Conservation (phyloP, 2,797 vertebrate genomes). For the Dicrostonyx torquatus region DNA sequence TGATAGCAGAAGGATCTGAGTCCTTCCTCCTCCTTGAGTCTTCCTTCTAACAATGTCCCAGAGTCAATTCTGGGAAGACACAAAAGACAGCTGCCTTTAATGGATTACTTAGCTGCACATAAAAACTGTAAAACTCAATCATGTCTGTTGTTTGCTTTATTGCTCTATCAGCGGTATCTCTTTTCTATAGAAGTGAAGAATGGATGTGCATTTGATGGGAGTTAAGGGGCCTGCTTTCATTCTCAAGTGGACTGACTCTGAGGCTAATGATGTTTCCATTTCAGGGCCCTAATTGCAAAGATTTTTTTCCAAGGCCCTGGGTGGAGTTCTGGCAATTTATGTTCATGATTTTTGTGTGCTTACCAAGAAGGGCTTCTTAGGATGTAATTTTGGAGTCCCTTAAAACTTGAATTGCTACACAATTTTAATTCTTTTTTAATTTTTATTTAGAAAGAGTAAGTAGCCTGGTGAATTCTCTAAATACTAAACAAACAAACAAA, state of each 20-base stretch:
- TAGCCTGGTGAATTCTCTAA: neutral
- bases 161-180: neutral
- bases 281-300: neutral
- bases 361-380: constrained; percentile 15
- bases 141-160: neutral
- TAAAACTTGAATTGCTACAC: neutral
- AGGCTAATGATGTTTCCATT: neutral
- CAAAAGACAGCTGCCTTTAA: neutral
- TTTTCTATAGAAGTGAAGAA: constrained; percentile 29
- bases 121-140: neutral
- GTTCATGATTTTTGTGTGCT: constrained; percentile 24
- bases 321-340: neutral
- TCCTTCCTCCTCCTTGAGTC: neutral
- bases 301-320: neutral
- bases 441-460: constrained; percentile 39
- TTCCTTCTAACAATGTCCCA: neutral
- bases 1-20: neutral
- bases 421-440: constrained; percentile 40
- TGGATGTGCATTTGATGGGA: constrained; percentile 32
- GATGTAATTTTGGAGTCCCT: constrained; percentile 1
- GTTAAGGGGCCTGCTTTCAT: neutral
- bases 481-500: neutral
- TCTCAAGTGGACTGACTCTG: neutral
- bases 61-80: neutral
- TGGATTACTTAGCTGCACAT: neutral